These are phyloP conservation scores for Stictonetta naevosa DNA, from an alignment of 2,113 vertebrate species.

Conservation along the genomic window DNA sequence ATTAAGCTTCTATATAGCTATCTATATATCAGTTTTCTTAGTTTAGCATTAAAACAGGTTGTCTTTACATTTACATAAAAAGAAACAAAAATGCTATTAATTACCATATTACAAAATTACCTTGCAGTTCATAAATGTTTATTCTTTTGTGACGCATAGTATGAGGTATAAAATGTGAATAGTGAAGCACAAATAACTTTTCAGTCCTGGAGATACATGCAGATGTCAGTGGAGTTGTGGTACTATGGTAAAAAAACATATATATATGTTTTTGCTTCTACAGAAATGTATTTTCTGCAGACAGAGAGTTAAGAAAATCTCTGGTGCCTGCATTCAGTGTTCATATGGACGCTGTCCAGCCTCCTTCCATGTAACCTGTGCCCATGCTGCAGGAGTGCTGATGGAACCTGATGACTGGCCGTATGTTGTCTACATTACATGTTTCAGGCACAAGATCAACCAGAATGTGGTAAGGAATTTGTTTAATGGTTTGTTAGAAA, in stretches of 20 bases:
- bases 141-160: neutral
- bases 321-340: slow-evolving; percentile 94
- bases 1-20: neutral
- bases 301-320: slow-evolving; percentile 85
- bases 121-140: neutral
- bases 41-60: neutral
- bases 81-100: neutral
- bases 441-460: slow-evolving; percentile 90
- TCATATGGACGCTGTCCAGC: slow-evolving; percentile 91
- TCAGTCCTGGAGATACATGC: neutral
- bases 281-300: slow-evolving; percentile 96
- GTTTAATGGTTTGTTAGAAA: neutral
- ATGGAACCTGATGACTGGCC: slow-evolving; percentile 97
- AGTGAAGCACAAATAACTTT: neutral
- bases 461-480: slow-evolving; percentile 83
- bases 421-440: slow-evolving; percentile 92
- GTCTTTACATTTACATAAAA: slow-evolving; percentile 24
- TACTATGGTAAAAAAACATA: neutral
- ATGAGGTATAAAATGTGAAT: neutral
- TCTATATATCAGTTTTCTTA: neutral
- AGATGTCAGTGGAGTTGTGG: neutral
- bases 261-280: slow-evolving; percentile 37
- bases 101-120: neutral
- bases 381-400: slow-evolving; percentile 90
- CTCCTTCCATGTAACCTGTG: slow-evolving; percentile 97